Evolutionary conservation across 2,113 vertebrate genomes (phyloP), one percentile per base, ranked within the genome.

Genomic region (Gavialis gangeticus): DNA sequence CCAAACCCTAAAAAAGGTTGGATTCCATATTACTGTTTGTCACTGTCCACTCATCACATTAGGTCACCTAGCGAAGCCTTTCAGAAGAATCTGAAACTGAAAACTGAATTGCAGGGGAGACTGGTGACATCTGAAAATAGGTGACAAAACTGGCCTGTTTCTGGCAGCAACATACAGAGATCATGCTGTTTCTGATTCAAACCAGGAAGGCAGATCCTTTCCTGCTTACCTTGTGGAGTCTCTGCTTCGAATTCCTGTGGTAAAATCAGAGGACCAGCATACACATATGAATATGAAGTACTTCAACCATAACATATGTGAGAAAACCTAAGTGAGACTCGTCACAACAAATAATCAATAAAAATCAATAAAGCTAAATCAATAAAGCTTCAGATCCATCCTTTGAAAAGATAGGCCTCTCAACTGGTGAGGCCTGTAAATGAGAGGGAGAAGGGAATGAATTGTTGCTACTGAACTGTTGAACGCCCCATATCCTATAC

Each of bases 91-190:
- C 2, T 73, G 62, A 3, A 0, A 54, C 34, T 27, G 14, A 67
- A 89, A 24, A 37, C 15, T 19, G 75, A 14, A 27, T 67, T 13
- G 75, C 1, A 5, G 0, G 21, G 69, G 69, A 37, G 34, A 73
- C 21, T 67, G 28, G 10, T 27, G 2, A 5, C 76, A 37, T 59
- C 59, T 24, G 22, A 67, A 73, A 73, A 24, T 0, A 0, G 16
- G 6, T 88, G 89, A 46, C 34, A 90, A 62, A 79, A 62, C 7
- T 34, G 75, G n/a, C 5, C 1, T 58, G 6, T 58, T 4, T 56
- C 6, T 37, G 80, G 34, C 24, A 57, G 5, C 67, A 80, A 4
- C 0, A 0, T n/a, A 2, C 14, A 12, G 56, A n/a, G 1, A 1
- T 34, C 56, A 25, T 87, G 58, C 76, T 88, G 30, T n/a, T 21